These are phyloP conservation scores for Lepidochrysops patricia DNA, from an alignment of 2,888 invertebrate species.

Conservation along the genomic window DNA sequence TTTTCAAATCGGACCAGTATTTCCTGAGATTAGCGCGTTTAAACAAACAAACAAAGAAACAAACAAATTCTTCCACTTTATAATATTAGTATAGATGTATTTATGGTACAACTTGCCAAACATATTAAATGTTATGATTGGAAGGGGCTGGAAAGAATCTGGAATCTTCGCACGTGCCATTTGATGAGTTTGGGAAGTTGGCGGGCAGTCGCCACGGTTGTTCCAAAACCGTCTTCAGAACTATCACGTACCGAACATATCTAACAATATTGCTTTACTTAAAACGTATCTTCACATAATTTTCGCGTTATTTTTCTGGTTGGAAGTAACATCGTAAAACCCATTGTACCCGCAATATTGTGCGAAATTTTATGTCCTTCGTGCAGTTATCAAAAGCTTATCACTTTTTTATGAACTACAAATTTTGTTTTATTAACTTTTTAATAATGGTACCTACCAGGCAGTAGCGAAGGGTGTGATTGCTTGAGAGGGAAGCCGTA, in stretches of 20 bases:
- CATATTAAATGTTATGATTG: background rate
- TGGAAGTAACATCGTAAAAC: background rate
- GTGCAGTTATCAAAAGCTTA: background rate
- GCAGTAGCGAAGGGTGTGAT: too few species aligned
- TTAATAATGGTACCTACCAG: too few species aligned
- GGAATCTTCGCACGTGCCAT: constrained; percentile 48
- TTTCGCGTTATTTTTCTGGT: background rate
- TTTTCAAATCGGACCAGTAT: too few species aligned
- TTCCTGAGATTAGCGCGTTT: too few species aligned
- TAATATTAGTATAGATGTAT: background rate
- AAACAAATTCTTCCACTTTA: background rate
- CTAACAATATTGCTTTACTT: constrained; percentile 19
- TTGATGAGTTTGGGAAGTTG: constrained; percentile 68
- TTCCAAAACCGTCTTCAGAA: constrained; percentile 27
- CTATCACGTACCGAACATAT: constrained; percentile 23
- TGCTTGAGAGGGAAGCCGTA: too few species aligned
- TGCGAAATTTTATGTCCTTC: background rate
- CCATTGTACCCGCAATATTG: background rate
- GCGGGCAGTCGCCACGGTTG: constrained; percentile 42
- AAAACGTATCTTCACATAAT: background rate
- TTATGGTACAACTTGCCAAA: background rate
- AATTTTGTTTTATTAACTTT: background rate
- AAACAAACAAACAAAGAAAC: too few species aligned
- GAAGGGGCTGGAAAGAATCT: constrained; percentile 44
- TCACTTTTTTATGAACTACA: background rate